Evolutionary conservation across 2,797 vertebrate species (phyloP), one percentile per base, ranked within the genome.

Genomic region (Poecilia velifera): DNA sequence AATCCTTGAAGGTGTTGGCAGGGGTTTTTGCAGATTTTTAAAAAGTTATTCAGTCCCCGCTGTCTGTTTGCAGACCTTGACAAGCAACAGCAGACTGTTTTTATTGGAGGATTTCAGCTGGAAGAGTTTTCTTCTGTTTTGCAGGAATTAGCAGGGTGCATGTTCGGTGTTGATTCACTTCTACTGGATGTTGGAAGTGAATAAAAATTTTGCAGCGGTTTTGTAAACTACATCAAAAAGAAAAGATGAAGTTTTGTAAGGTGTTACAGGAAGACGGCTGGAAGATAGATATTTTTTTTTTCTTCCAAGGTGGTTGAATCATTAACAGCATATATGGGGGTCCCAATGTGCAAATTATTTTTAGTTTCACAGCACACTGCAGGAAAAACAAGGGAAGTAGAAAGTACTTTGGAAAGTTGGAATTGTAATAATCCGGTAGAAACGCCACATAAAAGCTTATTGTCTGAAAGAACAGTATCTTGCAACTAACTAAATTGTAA

Each of bases 1-100:
- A 81, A 87, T 91, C 76, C 86, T 88, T 78, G 75, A 73, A 75
- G 53, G 43, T 73, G 41, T 66, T 13, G 8, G 28, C 12, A 31
- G 28, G 10, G 34, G 25, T 66, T 66, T 68, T 41, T 68, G 18
- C 34, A 18, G 34, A 64, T 78, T 47, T 76, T 78, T 81, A 41
- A 66, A 10, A 76, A 75, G 55, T 47, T 77, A 87, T 84, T 89
- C 76, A 76, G 70, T 73, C 47, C 16, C 22, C 34, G 12, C 10
- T 71, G 20, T 86, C 79, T 87, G 72, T 80, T 88, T 80, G 45
- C 16, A 72, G 28, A 81, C 46, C 18, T 78, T 8, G 46, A 8
- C 18, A 72, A 62, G 75, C 34, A 82, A 68, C 34, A 75, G 51
- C 51, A 76, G 36, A 55, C 34, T 4, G 3, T 74, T 74, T 77